These are phyloP conservation scores for Cecropterus lyciades DNA, from an alignment of 1,140 invertebrate species.

Conservation along the genomic window DNA sequence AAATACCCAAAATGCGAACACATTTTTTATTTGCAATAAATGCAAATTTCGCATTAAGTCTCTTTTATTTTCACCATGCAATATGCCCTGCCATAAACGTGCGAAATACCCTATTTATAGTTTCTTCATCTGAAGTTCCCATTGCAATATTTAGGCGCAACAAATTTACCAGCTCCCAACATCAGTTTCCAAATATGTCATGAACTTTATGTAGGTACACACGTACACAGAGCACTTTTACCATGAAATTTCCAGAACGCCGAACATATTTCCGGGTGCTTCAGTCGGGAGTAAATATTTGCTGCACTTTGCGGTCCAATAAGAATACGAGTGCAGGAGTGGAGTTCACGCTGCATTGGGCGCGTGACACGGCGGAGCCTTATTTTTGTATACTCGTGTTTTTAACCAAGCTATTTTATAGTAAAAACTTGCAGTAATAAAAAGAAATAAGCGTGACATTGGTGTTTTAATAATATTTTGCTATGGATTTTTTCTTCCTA, in stretches of 20 bases:
- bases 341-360: background rate
- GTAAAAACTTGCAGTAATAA: no score
- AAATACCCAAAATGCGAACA: no score
- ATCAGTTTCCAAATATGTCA: background rate
- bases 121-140: no score
- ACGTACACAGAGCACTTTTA: background rate
- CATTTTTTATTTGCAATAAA: no score
- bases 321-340: conserved; percentile 4
- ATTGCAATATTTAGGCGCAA: no score
- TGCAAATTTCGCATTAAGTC: no score
- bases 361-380: background rate
- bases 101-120: no score
- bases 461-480: no score
- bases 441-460: no score
- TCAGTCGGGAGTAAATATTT: conserved; percentile 14
- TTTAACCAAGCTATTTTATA: background rate
- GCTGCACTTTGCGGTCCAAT: conserved; percentile 1
- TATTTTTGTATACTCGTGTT: background rate
- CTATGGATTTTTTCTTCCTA: no score
- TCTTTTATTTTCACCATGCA: no score
- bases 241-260: conserved; percentile 12
- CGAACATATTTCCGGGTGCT: conserved; percentile 17
- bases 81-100: no score
- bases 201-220: background rate
- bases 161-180: background rate